These are phyloP conservation scores for Carterocephalus palaemon DNA, from an alignment of 2,888 invertebrate genomes.

Conservation along the genomic window DNA sequence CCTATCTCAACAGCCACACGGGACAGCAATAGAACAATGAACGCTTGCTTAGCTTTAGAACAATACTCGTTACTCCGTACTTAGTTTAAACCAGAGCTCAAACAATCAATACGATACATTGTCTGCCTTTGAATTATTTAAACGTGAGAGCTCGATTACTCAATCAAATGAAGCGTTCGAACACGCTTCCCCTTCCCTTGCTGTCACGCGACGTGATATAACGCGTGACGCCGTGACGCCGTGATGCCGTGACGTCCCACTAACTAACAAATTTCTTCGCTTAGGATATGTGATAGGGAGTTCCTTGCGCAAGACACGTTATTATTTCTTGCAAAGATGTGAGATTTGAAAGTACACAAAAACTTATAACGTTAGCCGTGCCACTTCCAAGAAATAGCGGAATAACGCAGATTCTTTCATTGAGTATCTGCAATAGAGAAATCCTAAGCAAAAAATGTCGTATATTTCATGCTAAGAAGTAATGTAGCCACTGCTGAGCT, in stretches of 20 bases:
- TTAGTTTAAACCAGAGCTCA: slow-evolving; percentile 6
- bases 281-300: slow-evolving; percentile 3
- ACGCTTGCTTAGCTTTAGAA: background rate
- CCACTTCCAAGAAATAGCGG: too few species aligned
- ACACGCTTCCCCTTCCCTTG: slow-evolving; percentile 27
- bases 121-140: slow-evolving; percentile 24
- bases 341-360: too few species aligned
- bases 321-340: background rate
- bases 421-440: too few species aligned
- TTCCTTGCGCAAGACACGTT: background rate
- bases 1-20: too few species aligned
- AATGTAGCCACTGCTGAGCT: too few species aligned
- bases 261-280: slow-evolving; percentile 24
- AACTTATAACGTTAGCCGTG: too few species aligned
- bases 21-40: background rate
- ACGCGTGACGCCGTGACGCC: slow-evolving; percentile 36
- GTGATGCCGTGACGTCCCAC: slow-evolving; percentile 21
- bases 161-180: slow-evolving; percentile 30
- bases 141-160: slow-evolving; percentile 32
- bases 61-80: background rate
- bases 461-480: too few species aligned
- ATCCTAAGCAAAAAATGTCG: too few species aligned
- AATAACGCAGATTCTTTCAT: too few species aligned
- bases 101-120: slow-evolving; percentile 25
- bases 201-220: slow-evolving; percentile 39